Base-by-base conservation (phyloP, 2,888 invertebrate genomes). In the Stegana nigrithorax region DNA sequence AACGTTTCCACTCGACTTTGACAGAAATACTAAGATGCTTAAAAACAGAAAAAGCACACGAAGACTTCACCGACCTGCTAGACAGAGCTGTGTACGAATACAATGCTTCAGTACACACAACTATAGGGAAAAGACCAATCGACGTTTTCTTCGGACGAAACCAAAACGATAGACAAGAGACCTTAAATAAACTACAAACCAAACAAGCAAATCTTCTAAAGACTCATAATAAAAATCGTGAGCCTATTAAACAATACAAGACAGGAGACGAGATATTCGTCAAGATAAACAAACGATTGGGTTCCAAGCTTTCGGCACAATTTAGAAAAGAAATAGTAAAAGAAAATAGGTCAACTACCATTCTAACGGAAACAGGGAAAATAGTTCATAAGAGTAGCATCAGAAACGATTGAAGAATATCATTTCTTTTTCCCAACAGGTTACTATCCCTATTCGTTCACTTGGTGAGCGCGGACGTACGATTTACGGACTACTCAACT, bases 1-100 rank as follows among this genome's bases (percentile, higher is more conserved):
- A 69, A 39, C 10, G 65, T 5, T 65, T 67, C 5, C 21, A 42
- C 14, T 51, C 51, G 17, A 51, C 25, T 6, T 17, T 26, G n/a
- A 17, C 51, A 51, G 8, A 51, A 12, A 51, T 26, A 17, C 12
- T 51, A 17, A 26, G 2, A 12, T 26, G 25, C 2, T 25, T n/a
- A n/a, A 27, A 51, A 26, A 4, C 25, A 10, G 45, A 45, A 27
- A 5, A 51, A 1, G 14, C 26, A 10, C 14, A 26, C 14, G 17
- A 51, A 14, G 14, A 27, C 21, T 26, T 27, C 8, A n/a, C n/a
- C 6, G 17, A 50, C 7, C 42, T 42, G 6, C 17, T 42, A 6
- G 7, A 10, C 14, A 42, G 14, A 17, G 12, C 42, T 8, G 42
- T 42, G 5, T 6, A 42, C 7, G 50, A 50, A 25, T 50, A 50